Evolutionary conservation across 2,888 invertebrate species (phyloP).

Genomic region (Limnephilus marmoratus): DNA sequence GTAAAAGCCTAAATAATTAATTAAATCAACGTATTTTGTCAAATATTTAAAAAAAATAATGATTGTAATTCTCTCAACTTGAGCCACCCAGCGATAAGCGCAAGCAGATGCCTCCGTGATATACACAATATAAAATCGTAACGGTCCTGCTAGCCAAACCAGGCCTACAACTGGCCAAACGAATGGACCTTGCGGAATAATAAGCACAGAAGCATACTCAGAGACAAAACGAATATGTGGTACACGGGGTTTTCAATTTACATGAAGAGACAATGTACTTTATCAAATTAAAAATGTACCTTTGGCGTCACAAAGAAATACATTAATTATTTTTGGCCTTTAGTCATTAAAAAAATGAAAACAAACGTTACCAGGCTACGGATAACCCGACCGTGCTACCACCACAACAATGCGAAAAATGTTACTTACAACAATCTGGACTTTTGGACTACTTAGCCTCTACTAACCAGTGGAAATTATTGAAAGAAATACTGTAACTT

Average conservation of each 20-base stretch:
- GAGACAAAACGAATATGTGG: neutral
- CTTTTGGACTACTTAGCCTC: too few relatives aligned
- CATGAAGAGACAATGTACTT: neutral
- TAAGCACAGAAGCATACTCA: neutral
- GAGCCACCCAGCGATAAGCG: constrained; percentile 7
- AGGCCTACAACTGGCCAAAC: neutral
- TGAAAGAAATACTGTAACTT: too few relatives aligned
- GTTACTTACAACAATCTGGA: too few relatives aligned
- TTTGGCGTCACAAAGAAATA: too few relatives aligned
- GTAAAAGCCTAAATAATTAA: neutral
- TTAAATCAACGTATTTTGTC: neutral
- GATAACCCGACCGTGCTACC: too few relatives aligned
- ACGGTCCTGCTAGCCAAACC: neutral
- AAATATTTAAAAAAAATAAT: neutral
- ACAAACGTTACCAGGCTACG: too few relatives aligned
- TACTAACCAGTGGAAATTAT: too few relatives aligned
- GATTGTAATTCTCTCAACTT: neutral
- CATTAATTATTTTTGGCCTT: too few relatives aligned
- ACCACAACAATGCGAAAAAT: too few relatives aligned
- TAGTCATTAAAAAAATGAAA: too few relatives aligned
- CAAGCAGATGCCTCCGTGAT: constrained; percentile 24
- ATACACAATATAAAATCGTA: constrained; percentile 8
- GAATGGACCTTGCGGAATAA: neutral
- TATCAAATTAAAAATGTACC: neutral
- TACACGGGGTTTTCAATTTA: neutral